Base-by-base conservation (phyloP, 30 jellyfish, hydroid and myxozoan genomes). In the Haliclystus octoradiatus region DNA sequence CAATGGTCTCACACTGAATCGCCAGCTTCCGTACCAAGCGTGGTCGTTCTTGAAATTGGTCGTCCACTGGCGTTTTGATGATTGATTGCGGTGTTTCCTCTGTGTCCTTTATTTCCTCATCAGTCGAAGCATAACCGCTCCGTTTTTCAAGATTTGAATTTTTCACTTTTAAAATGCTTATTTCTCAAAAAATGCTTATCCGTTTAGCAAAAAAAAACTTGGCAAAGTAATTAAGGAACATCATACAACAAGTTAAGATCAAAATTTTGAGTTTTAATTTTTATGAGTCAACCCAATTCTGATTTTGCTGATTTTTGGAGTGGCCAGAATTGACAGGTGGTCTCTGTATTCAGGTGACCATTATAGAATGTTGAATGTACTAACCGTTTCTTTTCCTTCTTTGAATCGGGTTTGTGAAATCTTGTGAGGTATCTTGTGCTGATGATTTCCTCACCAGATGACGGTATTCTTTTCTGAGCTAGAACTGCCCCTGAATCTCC, bases 401-500 rank as follows among this genome's bases (percentile, higher is more conserved):
- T 70, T 25, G 57, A 80, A 19, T 80, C 95, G 5, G 97, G 97
- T 47, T 88, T 88, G 64, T 88, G 97, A 25, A 77, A 94, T 1
- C 70, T 71, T 1, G 97, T 88, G 19, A 88, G 34, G 50, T 46
- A 72, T 14, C 31, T 51, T 14, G 76, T 79, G 34, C 64, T 62
- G 47, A 65, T 53, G 3, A 32, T 49, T 34, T 65, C 46, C 31
- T 67, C 52, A 23, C 70, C 65, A 19, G 57, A 5, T 9, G 57
- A 5, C 19, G 57, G 19, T n/a, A n/a, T n/a, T n/a, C n/a, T n/a
- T 53, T 65, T 75, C 12, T 29, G 24, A 0, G 85, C 97, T 5
- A 88, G 9, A n/a, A 81, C 85, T 4, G 91, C 92, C 0, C 88
- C 94, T 0, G 97, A 88, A 53, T 88, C 97, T 14, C 97, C 97